phyloP scores from a whole-genome alignment of 2,888 invertebrate species.

The Balanococcus diminutus region DNA sequence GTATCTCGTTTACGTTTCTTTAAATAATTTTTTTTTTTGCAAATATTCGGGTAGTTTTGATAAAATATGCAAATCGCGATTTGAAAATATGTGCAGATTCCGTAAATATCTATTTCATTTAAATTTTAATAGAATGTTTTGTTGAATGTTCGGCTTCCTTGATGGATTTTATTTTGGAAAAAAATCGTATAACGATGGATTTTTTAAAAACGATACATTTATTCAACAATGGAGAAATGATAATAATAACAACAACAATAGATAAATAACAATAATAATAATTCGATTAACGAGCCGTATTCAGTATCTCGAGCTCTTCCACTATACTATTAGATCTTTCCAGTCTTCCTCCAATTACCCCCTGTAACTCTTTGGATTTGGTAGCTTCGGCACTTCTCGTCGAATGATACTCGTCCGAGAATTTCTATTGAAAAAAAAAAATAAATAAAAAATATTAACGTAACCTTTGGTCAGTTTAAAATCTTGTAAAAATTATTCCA shows the following conservation, averaged over 20 bases:
- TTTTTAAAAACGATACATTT: conserved; percentile 43
- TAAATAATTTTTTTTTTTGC: background rate
- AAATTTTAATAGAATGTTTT: background rate
- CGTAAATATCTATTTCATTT: background rate
- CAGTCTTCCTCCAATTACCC: conserved; percentile 67
- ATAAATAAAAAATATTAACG: too few relatives aligned
- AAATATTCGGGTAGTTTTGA: background rate
- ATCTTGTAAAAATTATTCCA: too few relatives aligned
- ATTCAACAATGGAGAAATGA: conserved; percentile 44
- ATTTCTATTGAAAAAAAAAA: conserved; percentile 22
- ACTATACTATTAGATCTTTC: conserved; percentile 82
- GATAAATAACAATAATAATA: conserved; percentile 16
- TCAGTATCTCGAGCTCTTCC: conserved; percentile 72
- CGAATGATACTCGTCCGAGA: conserved; percentile 56
- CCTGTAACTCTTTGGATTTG: conserved; percentile 59
- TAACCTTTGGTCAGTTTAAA: background rate
- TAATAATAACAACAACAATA: conserved; percentile 29
- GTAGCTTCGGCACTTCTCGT: conserved; percentile 52
- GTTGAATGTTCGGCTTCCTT: background rate
- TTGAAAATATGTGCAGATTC: background rate
- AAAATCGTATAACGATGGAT: too few relatives aligned
- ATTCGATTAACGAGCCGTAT: conserved; percentile 29
- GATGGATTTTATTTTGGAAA: too few relatives aligned
- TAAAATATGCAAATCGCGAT: background rate
- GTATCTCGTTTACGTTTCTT: background rate